Conservation (phyloP, 2,888 invertebrate species). For the Drosophila anomelani region DNA sequence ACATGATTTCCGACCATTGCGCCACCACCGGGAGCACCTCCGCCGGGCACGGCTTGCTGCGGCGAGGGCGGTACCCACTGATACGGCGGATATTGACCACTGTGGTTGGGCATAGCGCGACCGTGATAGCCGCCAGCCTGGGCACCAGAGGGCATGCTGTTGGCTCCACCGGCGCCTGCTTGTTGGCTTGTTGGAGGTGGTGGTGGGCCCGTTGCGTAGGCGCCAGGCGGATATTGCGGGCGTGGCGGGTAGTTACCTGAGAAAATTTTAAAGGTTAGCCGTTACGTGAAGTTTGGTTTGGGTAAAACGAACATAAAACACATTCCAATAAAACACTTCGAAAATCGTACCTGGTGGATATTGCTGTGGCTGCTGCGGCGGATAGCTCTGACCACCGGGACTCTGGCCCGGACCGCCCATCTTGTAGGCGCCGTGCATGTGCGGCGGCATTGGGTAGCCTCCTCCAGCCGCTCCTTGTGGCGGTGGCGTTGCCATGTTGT, state of each 20-base stretch:
- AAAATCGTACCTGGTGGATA: conserved; percentile 85
- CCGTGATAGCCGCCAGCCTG: conserved; percentile 85
- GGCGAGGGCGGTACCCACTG: conserved; percentile 84
- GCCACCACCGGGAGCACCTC: conserved; percentile 63
- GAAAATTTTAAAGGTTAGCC: background rate
- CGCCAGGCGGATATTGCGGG: conserved; percentile 86
- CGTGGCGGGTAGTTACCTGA: conserved; percentile 84
- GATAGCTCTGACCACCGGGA: conserved; percentile 85
- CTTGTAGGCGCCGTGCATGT: conserved; percentile 87
- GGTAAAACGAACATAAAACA: background rate
- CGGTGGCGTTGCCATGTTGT: conserved; percentile 82
- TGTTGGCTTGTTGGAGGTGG: conserved; percentile 86
- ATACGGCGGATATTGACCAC: conserved; percentile 85
- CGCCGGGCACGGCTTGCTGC: conserved; percentile 77
- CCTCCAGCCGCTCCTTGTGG: conserved; percentile 75
- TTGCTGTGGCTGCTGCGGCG: conserved; percentile 86
- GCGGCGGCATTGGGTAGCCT: conserved; percentile 83
- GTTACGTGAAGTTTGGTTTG: background rate
- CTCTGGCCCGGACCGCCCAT: conserved; percentile 87
- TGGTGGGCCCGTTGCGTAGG: conserved; percentile 86
- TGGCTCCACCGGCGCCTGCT: conserved; percentile 80
- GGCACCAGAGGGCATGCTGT: conserved; percentile 82
- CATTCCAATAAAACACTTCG: background rate
- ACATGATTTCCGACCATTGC: conserved; percentile 84
- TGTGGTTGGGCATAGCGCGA: conserved; percentile 86